Conservation (phyloP, 2,797 vertebrate genomes). For the Serranus cabrilla region DNA sequence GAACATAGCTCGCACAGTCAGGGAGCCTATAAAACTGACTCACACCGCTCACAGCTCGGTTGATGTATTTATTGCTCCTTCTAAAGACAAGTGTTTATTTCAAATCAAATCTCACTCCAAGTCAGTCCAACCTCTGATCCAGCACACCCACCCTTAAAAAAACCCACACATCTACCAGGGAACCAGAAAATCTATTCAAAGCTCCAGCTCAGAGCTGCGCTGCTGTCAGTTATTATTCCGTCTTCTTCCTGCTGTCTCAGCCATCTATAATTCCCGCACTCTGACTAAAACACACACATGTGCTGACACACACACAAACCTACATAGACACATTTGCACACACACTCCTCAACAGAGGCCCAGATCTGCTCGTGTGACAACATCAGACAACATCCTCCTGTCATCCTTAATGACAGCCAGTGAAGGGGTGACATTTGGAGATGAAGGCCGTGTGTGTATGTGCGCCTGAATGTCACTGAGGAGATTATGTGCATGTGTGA, state of each 20-base stretch:
- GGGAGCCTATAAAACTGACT: constrained; percentile 35
- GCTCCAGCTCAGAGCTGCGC: constrained; percentile 49
- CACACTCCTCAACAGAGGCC: constrained; percentile 6
- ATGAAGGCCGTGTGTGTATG: constrained; percentile 34
- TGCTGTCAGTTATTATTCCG: constrained; percentile 67
- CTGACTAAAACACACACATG: constrained; percentile 39
- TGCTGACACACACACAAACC: constrained; percentile 9
- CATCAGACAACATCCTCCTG: constrained; percentile 50
- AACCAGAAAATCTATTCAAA: constrained; percentile 67
- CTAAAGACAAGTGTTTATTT: constrained; percentile 61
- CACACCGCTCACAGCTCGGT: constrained; percentile 45
- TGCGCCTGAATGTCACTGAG: constrained; percentile 53
- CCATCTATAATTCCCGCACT: constrained; percentile 56
- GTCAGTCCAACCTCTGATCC: constrained; percentile 55
- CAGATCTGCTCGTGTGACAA: constrained; percentile 51
- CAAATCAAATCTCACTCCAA: constrained; percentile 53
- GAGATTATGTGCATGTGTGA: constrained; percentile 35
- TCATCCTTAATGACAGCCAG: constrained; percentile 55
- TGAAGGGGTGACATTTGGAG: constrained; percentile 67
- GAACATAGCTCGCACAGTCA: constrained; percentile 5
- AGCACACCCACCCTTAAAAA: constrained; percentile 61
- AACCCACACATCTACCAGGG: constrained; percentile 52
- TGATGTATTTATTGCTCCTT: constrained; percentile 56
- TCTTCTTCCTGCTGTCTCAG: constrained; percentile 70
- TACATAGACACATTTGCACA: background rate